Evolutionary conservation across 2,113 vertebrate genomes (phyloP), one percentile per base, ranked within the genome.

Genomic region (Zosterops japonicus): DNA sequence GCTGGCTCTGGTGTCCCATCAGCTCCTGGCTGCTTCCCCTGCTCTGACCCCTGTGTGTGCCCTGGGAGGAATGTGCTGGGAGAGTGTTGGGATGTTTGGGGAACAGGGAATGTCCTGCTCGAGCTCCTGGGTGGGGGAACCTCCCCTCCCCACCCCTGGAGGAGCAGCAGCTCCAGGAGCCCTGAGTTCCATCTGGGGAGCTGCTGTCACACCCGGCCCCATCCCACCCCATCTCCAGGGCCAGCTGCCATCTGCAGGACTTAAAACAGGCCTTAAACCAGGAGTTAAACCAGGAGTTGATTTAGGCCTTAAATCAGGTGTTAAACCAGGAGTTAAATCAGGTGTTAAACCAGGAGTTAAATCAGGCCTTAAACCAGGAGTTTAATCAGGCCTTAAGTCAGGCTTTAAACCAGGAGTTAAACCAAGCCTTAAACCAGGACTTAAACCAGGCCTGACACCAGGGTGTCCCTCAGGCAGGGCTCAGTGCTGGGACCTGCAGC

Each of bases 401-500:
- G 46, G 46, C 25, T 8, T 52, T 25, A 52, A 50, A 50, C 7
- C 24, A 25, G 49, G 49, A 14, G 2, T 52, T 29, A 29, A 31
- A 31, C 29, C 28, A 20, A 17, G 53, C 19, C 29, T 55, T 29
- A 53, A 53, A 31, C 10, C 27, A 46, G 36, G 18, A 18, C 17
- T 31, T 20, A 56, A 56, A 56, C 20, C 31, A 22, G 31, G 55
- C 19, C 12, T 33, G 39, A 39, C 39, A 39, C 39, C 39, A 39
- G 29, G 46, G 1, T 28, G 6, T 9, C 27, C 20, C 0, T 8
- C 39, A 25, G 68, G 10, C 1, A 0, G 49, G 17, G 14, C 65
- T 46, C 8, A 0, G 6, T 1, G 3, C 0, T 2, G 23, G 35
- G 5, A 42, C n/a, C 71, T 50, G 74, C 33, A 12, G 8, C 0